Conservation (phyloP, 2,888 invertebrate species). For the Drosophila koepferae region DNA sequence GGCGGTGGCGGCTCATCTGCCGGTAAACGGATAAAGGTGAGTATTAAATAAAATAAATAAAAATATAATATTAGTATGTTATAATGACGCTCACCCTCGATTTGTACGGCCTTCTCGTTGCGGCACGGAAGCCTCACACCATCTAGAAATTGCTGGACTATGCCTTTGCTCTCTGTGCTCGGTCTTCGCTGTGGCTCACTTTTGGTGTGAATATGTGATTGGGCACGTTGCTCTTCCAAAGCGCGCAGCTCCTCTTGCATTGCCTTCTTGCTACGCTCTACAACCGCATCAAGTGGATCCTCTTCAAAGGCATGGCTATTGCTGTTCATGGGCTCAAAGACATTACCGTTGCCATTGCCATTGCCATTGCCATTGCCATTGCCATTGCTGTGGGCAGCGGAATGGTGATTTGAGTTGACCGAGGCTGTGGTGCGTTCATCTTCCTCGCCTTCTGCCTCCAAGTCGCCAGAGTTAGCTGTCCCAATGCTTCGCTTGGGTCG, state of each 20-base stretch:
- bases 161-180: constrained; percentile 72
- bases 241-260: constrained; percentile 76
- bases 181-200: constrained; percentile 16
- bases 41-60: neutral
- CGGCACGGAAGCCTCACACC: constrained; percentile 82
- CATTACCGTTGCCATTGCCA: constrained; percentile 27
- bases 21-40: constrained; percentile 48
- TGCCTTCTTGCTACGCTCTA: constrained; percentile 72
- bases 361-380: constrained; percentile 18
- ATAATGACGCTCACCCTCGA: constrained; percentile 72
- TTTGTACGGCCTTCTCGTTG: constrained; percentile 79
- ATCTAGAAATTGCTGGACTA: constrained; percentile 79
- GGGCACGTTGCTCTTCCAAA: constrained; percentile 47
- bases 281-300: constrained; percentile 74
- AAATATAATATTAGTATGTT: neutral
- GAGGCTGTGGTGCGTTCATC: constrained; percentile 85
- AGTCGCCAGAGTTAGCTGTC: constrained; percentile 56
- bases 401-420: constrained; percentile 82
- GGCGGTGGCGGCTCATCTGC: constrained; percentile 81
- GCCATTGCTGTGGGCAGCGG: constrained; percentile 37
- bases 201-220: constrained; percentile 34
- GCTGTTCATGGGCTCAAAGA: constrained; percentile 58
- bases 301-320: constrained; percentile 56
- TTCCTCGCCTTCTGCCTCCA: constrained; percentile 74
- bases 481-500: constrained; percentile 54